Evolutionary conservation across 2,888 invertebrate genomes (phyloP).

Genomic region (Drosophila formosana): DNA sequence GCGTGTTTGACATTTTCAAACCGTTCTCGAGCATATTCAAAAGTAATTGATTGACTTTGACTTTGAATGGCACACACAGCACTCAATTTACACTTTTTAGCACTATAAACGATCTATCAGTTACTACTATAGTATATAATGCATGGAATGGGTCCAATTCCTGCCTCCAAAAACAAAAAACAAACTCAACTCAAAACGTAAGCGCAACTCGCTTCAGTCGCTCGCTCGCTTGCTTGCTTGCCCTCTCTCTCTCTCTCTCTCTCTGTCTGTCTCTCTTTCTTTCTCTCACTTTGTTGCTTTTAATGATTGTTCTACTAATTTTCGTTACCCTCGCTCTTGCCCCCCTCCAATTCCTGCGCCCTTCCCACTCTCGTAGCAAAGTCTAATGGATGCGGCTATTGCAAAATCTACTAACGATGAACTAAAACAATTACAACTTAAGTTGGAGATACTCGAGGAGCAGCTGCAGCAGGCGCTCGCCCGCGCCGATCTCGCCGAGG

Average conservation of each 20-base stretch:
- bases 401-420: conserved; percentile 86
- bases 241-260: background rate
- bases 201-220: conserved; percentile 12
- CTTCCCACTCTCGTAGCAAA: conserved; percentile 83
- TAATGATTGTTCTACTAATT: conserved; percentile 80
- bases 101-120: conserved; percentile 4
- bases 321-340: conserved; percentile 58
- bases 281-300: conserved; percentile 27
- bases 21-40: conserved; percentile 82
- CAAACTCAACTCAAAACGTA: conserved; percentile 9
- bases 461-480: conserved; percentile 86
- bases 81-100: conserved; percentile 19
- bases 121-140: background rate
- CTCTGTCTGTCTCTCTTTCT: background rate
- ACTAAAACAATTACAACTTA: conserved; percentile 87
- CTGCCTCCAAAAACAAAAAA: background rate
- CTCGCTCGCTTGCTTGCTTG: conserved; percentile 18
- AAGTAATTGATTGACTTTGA: conserved; percentile 71
- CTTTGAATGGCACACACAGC: conserved; percentile 50
- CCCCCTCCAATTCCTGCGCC: conserved; percentile 27
- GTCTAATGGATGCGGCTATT: conserved; percentile 86
- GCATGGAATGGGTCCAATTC: conserved; percentile 18
- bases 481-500: conserved; percentile 86
- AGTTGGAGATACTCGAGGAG: conserved; percentile 86
- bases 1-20: conserved; percentile 82